phyloP scores from a whole-genome alignment of 2,888 invertebrate species.

The Agriopis leucophaearia region DNA sequence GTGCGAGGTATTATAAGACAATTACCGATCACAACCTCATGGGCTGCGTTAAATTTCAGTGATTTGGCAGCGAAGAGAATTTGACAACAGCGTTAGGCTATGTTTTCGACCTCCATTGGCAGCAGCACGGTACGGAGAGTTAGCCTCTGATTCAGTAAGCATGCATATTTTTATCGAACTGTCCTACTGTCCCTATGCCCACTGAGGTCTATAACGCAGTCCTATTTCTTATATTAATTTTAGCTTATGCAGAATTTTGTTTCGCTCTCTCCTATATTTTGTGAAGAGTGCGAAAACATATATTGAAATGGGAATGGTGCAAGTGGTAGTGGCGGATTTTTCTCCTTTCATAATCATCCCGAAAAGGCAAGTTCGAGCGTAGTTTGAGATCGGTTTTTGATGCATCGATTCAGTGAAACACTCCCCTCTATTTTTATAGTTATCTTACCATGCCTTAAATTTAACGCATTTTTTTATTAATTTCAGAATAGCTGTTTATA shows the following conservation, averaged over 20 bases:
- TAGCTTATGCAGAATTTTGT: background rate
- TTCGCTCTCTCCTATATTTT: no score
- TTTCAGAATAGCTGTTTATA: no score
- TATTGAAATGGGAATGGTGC: background rate
- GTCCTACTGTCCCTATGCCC: background rate
- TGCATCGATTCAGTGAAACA: constrained; percentile 12
- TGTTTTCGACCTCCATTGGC: no score
- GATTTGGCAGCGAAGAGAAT: no score
- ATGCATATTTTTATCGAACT: no score
- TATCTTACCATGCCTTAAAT: constrained; percentile 27
- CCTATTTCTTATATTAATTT: background rate
- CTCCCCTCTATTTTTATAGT: constrained; percentile 32
- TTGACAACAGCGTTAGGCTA: no score
- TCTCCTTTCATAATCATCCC: background rate
- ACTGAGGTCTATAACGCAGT: background rate
- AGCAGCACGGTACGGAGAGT: no score
- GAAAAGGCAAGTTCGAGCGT: background rate
- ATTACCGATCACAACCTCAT: no score
- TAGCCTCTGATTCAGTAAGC: no score
- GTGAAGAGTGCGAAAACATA: no score
- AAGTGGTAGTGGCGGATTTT: background rate
- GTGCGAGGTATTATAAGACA: no score
- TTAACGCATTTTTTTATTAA: constrained; percentile 7
- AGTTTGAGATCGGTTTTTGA: constrained; percentile 4
- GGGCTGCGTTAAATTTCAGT: no score